Conservation (phyloP, 2,888 invertebrate species). For the Cylindroiulus punctatus region DNA sequence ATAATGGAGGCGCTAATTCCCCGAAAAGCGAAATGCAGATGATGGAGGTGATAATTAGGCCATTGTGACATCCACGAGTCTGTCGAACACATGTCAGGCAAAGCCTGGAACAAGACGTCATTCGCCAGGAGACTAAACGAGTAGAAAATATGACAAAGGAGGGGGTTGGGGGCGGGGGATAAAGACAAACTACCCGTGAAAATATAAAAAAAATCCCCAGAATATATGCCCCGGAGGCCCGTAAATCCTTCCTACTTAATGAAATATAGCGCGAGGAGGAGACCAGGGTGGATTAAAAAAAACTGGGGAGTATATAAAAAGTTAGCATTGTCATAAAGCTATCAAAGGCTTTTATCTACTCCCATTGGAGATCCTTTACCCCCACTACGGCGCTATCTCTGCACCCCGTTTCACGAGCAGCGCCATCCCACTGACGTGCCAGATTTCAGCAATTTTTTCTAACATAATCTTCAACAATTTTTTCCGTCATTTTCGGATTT, state of each 20-base stretch:
- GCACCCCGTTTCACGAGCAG: neutral
- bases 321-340: constrained; percentile 45
- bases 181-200: constrained; percentile 41
- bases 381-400: constrained; percentile 12
- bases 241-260: constrained; percentile 47
- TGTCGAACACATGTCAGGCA: constrained; percentile 41
- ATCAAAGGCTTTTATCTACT: constrained; percentile 44
- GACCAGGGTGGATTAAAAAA: constrained; percentile 18
- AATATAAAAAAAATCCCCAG: constrained; percentile 31
- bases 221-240: constrained; percentile 40
- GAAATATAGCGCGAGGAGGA: constrained; percentile 6
- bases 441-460: neutral
- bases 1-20: constrained; percentile 24
- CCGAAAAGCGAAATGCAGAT: constrained; percentile 22
- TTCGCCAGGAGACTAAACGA: neutral
- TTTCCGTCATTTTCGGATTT: neutral
- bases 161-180: neutral
- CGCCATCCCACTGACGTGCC: neutral
- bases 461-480: neutral
- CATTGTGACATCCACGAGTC: constrained; percentile 39
- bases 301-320: constrained; percentile 42
- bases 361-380: constrained; percentile 8
- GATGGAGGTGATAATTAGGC: constrained; percentile 47
- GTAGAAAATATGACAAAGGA: constrained; percentile 26
- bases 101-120: constrained; percentile 43